Base-by-base conservation (phyloP, 2,888 invertebrate species). In the Habrosyne pyritoides region DNA sequence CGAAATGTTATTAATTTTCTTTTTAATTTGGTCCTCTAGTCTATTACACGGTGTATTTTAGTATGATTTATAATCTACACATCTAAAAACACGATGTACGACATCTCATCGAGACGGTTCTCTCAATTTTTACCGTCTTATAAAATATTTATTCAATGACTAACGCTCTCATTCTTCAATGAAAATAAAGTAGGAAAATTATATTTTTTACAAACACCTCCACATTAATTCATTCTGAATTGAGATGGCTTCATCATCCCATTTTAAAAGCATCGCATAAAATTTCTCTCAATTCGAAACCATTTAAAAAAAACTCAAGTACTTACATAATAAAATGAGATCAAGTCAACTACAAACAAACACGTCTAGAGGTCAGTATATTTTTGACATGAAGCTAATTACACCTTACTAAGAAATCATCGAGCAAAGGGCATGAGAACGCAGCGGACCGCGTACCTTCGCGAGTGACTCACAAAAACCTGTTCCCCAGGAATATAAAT, bases 1-100 rank as follows among this genome's bases (percentile, higher is more conserved):
- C 84, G 84, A 86, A 88, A 86, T 82, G 81, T 81, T 89, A 90
- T 89, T 89, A 89, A 91, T 91, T 83, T 86, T 87, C 77, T 91
- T 92, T 92, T 91, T 89, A 89, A 92, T 89, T 87, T 81, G 64
- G 81, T 75, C 78, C 68, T 71, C 75, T 60, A 54, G 76, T 81
- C 77, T 82, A 83, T 79, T 81, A 81, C 66, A 77, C 59, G 60
- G 63, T 77, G 75, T 85, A 80, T 81, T 85, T 84, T 79, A 64
- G 59, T 77, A 74, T 85, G 83, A 87, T 87, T 85, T 87, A 87
- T 87, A 60, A 24, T 55, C 33, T 51, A 61, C 56, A 63, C 30
- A 55, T 64, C 60, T 73, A 71, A 75, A 75, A 81, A 82, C 73
- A 74, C 72, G 67, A 63, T 63, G 60, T 64, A 62, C 56, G 65